These are phyloP conservation scores for Carabus problematicus DNA, from an alignment of 2,888 invertebrate species.

Conservation along the genomic window DNA sequence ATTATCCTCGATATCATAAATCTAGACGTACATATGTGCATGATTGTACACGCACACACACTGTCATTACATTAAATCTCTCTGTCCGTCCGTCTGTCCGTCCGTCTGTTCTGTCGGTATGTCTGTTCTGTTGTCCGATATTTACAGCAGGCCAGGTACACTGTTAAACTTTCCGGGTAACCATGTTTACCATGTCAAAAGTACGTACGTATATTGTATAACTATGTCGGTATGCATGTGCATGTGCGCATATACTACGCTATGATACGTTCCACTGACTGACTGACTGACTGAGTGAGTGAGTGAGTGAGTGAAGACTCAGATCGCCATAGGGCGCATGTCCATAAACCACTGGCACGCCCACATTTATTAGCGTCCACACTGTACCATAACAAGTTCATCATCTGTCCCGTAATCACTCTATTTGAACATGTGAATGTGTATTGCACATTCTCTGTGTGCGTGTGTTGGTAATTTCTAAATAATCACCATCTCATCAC, in stretches of 20 bases:
- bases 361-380: conserved; percentile 30
- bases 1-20: not conserved
- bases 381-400: conserved; percentile 33
- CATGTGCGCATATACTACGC: too few relatives aligned
- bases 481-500: conserved; percentile 6
- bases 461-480: conserved; percentile 21
- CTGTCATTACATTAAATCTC: conserved; percentile 6
- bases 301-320: not conserved
- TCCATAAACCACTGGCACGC: conserved; percentile 7
- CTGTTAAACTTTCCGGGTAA: too few relatives aligned
- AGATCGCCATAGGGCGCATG: conserved; percentile 13
- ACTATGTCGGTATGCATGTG: not conserved
- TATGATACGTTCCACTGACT: too few relatives aligned
- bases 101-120: not conserved
- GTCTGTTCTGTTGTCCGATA: not conserved
- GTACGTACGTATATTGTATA: too few relatives aligned
- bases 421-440: conserved; percentile 36
- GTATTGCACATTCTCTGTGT: conserved; percentile 5
- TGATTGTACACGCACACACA: conserved; percentile 5
- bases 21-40: not conserved
- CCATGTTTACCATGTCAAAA: too few relatives aligned
- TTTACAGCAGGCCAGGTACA: conserved; percentile 11
- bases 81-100: not conserved
- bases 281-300: not conserved
- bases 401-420: conserved; percentile 34